Percentiles rank a stretch among this genome's conserved stretches.
Evolutionary conservation across 2,888 invertebrate genomes (phyloP).

Genomic region (Nymphalis urticae): DNA sequence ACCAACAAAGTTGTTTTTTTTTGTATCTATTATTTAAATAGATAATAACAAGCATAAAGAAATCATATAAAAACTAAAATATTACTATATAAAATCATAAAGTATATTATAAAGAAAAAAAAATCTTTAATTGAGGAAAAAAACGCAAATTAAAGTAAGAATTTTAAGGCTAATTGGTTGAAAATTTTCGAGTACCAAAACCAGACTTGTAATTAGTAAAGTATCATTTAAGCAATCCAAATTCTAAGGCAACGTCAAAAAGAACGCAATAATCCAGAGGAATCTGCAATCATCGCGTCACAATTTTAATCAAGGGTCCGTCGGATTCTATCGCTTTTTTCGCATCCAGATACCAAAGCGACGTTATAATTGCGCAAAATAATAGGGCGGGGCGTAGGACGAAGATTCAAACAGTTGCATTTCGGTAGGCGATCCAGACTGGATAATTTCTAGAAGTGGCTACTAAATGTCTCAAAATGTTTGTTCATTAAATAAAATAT

Average conservation of each 20-base stretch:
- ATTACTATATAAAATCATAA: no score
- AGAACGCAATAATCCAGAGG: conserved; percentile 30
- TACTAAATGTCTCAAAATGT: neutral
- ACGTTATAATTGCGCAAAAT: conserved; percentile 78
- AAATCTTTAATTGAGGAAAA: neutral
- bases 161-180: conserved; percentile 1
- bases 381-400: conserved; percentile 57
- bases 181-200: conserved; percentile 9
- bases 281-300: conserved; percentile 74
- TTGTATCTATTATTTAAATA: no score
- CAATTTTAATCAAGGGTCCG: conserved; percentile 75
- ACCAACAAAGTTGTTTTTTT: no score
- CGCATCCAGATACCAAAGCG: conserved; percentile 64
- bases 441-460: conserved; percentile 25
- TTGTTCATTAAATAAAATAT: no score
- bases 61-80: no score
- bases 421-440: conserved; percentile 46
- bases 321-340: conserved; percentile 75
- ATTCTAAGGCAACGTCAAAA: conserved; percentile 31
- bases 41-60: no score
- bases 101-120: neutral
- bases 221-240: conserved; percentile 26
- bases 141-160: neutral
- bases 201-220: conserved; percentile 21
- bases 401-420: conserved; percentile 51